Conservation (phyloP, 1,140 invertebrate species). For the Acromyrmex heyeri region DNA sequence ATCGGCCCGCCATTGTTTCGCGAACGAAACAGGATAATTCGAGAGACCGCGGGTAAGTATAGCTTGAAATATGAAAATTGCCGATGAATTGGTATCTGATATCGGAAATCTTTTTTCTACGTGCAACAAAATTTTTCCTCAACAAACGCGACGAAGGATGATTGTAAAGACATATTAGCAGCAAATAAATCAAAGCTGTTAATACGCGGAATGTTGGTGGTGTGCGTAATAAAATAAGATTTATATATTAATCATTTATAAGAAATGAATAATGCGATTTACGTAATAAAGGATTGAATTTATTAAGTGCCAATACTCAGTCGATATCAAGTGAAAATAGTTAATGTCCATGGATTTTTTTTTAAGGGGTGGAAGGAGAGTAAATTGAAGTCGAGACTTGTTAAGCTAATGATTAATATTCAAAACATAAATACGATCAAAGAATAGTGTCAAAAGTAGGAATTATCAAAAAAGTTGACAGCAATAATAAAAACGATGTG, state of each 20-base stretch:
- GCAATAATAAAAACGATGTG: no score
- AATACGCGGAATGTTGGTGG: background rate
- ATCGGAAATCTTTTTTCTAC: background rate
- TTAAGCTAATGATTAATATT: no score
- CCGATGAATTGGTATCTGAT: background rate
- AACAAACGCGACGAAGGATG: background rate
- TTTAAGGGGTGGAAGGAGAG: no score
- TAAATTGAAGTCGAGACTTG: no score
- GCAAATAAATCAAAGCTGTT: background rate
- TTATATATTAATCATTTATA: background rate
- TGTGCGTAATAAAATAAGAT: background rate
- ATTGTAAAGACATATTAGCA: background rate
- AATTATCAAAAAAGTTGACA: no score
- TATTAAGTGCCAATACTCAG: background rate
- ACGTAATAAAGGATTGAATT: background rate
- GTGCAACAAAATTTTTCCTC: background rate
- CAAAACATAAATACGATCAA: no score
- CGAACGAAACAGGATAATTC: constrained; percentile 66
- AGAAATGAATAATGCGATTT: background rate
- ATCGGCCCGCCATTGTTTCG: constrained; percentile 65
- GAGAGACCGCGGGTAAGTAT: constrained; percentile 47
- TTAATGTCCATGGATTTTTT: no score
- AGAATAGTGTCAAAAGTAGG: no score
- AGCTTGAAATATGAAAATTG: constrained; percentile 41
- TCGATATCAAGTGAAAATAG: no score